Conservation (phyloP, 2,113 vertebrate genomes). For the Globicephala melas region DNA sequence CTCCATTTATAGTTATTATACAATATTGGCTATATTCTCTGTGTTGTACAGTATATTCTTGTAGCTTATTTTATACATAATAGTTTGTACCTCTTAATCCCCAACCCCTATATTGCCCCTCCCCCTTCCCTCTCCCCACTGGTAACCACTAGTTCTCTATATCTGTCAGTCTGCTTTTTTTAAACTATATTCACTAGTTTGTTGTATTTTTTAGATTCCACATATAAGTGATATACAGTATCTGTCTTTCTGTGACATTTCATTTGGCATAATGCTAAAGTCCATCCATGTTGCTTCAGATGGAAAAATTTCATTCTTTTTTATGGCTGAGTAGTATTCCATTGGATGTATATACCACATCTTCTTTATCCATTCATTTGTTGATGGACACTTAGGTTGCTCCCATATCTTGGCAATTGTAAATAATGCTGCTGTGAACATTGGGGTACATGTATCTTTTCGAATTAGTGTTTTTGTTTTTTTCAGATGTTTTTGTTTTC, state of each 20-base stretch:
- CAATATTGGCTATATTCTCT: not conserved
- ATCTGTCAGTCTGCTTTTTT: not conserved
- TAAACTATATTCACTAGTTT: not conserved
- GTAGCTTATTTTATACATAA: not conserved
- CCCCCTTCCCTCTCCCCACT: not conserved
- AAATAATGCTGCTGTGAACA: not conserved
- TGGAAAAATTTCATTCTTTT: not conserved
- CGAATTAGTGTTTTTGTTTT: not conserved
- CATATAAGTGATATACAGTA: not conserved
- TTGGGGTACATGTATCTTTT: not conserved
- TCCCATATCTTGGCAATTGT: not conserved
- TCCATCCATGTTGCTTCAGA: not conserved
- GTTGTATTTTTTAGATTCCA: not conserved
- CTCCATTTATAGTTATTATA: not conserved
- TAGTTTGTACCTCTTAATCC: not conserved
- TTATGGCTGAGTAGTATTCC: not conserved
- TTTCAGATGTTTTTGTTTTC: not conserved
- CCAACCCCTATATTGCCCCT: not conserved
- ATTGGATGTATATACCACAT: too few species aligned
- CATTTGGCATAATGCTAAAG: not conserved
- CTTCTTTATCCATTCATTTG: not conserved
- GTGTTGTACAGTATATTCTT: not conserved
- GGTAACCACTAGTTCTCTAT: not conserved
- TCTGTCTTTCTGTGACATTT: not conserved
- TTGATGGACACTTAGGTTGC: not conserved